A percentile compares a stretch with the other conserved stretches of the same genome.
Evolutionary conservation across 2,113 vertebrate species (phyloP).

Genomic region (Antechinus flavipes): DNA sequence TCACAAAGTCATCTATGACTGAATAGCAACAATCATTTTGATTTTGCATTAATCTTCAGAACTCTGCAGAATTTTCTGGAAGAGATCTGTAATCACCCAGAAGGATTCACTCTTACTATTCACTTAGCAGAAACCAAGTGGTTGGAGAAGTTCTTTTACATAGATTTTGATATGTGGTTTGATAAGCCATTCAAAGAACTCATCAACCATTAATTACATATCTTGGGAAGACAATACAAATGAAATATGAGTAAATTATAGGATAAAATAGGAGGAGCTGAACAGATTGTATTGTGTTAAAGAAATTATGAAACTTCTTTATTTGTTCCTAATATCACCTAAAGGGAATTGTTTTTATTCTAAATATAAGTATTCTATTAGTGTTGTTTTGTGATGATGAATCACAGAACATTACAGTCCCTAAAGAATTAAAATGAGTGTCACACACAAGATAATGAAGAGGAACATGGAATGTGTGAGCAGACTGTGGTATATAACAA

Average conservation of each 20-base stretch:
- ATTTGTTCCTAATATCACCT: background rate
- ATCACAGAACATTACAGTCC: background rate
- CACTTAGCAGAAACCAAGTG: background rate
- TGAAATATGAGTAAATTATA: background rate
- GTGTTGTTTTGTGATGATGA: background rate
- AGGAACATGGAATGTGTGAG: background rate
- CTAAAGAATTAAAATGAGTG: background rate
- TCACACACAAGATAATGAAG: background rate
- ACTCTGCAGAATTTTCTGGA: background rate
- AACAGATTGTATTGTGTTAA: background rate
- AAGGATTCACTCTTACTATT: background rate
- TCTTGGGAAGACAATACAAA: background rate
- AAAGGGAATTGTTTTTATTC: too few species aligned
- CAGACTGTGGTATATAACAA: background rate
- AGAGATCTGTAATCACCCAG: background rate
- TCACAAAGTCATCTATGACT: background rate
- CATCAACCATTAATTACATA: background rate
- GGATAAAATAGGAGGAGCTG: background rate
- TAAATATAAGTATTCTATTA: background rate
- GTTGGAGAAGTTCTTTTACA: background rate
- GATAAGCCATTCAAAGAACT: background rate
- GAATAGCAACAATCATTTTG: background rate
- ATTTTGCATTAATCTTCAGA: background rate
- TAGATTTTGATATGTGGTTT: background rate
- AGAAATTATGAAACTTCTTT: background rate